Evolutionary conservation across 2,888 invertebrate genomes (phyloP), one percentile per base, ranked within the genome.

Genomic region (Dicyrtoma fusca): DNA sequence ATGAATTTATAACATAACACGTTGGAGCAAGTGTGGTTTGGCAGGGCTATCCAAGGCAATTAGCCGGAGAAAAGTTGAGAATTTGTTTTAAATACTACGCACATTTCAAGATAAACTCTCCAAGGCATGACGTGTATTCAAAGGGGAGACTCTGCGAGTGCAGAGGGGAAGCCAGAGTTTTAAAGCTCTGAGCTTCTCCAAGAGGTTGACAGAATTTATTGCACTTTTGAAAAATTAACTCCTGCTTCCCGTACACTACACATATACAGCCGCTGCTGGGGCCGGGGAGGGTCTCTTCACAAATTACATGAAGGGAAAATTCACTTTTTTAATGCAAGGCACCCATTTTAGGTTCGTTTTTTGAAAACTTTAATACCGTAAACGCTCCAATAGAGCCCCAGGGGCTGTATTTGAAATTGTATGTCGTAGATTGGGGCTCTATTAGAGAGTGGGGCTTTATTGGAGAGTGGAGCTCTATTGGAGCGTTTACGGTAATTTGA

Each of bases 201-300:
- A 51, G 34, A 51, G 51, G 42, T 66, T 66, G 64, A 64, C 69
- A 73, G 69, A 64, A 73, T 69, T 73, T 69, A 73, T 73, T 62
- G 57, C 63, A 69, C 34, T 69, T 73, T 63, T 69, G 69, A 73
- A 69, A 73, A 73, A 72, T 72, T 72, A 72, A 61, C 71, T 71
- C 66, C 51, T 61, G 65, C 59, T 25, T 57, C 25, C 26, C 51
- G 34, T 34, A 17, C 49, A 25, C 51, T 25, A 17, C 17, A 65
- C 51, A 34, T 34, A 34, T 34, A 34, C 4, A 34, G 4, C 34
- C 34, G 34, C 34, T 34, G 34, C 34, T 34, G 8, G n/a, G n/a
- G n/a, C n/a, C n/a, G n/a, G n/a, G n/a, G n/a, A n/a, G n/a, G n/a
- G n/a, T n/a, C n/a, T n/a, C n/a, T n/a, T n/a, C n/a, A n/a, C n/a